Evolutionary conservation across 2,113 vertebrate genomes (phyloP).

Genomic region (Morone saxatilis): DNA sequence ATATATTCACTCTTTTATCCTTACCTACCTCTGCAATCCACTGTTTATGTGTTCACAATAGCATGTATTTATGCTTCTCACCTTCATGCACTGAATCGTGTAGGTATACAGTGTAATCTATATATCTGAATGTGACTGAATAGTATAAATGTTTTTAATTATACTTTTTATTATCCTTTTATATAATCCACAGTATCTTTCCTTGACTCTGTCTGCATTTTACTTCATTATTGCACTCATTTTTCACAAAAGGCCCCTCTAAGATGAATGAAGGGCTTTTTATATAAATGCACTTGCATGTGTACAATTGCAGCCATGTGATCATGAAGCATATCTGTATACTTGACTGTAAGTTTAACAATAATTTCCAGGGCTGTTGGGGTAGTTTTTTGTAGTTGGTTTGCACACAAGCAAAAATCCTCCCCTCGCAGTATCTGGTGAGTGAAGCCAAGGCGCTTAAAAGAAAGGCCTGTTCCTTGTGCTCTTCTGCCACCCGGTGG

Average conservation of each 20-base stretch:
- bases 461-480: conserved; percentile 76
- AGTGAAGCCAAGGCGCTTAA: conserved; percentile 45
- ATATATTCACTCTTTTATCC: conserved; percentile 8
- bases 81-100: conserved; percentile 8
- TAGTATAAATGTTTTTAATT: conserved; percentile 27
- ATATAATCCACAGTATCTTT: background rate
- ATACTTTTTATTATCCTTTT: conserved; percentile 14
- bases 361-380: conserved; percentile 57
- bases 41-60: background rate
- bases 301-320: conserved; percentile 46
- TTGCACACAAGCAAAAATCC: conserved; percentile 37
- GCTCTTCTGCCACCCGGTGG: conserved; percentile 87
- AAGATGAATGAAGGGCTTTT: conserved; percentile 31
- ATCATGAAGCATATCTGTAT: conserved; percentile 48
- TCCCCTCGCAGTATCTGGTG: conserved; percentile 30
- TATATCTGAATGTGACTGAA: background rate
- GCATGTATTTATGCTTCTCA: background rate
- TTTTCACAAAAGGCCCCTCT: conserved; percentile 32
- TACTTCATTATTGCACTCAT: conserved; percentile 38
- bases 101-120: background rate
- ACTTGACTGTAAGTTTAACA: conserved; percentile 47
- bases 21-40: background rate
- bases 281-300: conserved; percentile 29
- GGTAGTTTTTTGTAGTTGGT: conserved; percentile 39
- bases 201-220: conserved; percentile 28